These are phyloP conservation scores for Dicycla oo DNA, from an alignment of 2,888 invertebrate species.

Conservation along the genomic window DNA sequence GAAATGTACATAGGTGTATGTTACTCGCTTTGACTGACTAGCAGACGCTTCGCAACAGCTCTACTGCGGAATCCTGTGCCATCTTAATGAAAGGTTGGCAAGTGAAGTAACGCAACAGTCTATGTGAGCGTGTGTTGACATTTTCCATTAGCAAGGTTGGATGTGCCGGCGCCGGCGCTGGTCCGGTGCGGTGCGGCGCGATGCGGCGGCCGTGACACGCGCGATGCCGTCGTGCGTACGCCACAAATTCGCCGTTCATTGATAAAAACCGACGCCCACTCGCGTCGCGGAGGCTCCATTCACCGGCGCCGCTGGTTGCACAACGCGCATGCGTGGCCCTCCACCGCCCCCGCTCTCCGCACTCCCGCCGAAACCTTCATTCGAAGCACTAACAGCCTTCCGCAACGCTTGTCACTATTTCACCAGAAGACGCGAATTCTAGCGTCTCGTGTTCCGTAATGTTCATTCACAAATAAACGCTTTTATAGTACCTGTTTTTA, in stretches of 20 bases:
- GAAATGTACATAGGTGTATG: slow-evolving; percentile 7
- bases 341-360: slow-evolving; percentile 62
- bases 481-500: slow-evolving; percentile 11
- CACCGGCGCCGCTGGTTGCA: slow-evolving; percentile 87
- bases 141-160: slow-evolving; percentile 83
- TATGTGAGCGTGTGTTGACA: slow-evolving; percentile 79
- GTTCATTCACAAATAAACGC: slow-evolving; percentile 50
- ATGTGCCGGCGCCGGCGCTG: slow-evolving; percentile 64
- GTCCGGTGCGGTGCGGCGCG: slow-evolving; percentile 41
- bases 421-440: slow-evolving; percentile 63
- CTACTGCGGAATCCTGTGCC: slow-evolving; percentile 34
- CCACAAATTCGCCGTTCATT: slow-evolving; percentile 88
- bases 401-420: slow-evolving; percentile 71
- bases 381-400: slow-evolving; percentile 75
- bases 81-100: slow-evolving; percentile 50
- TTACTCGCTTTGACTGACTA: slow-evolving; percentile 35
- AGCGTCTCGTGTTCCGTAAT: slow-evolving; percentile 45
- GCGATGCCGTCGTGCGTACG: slow-evolving; percentile 80
- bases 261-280: slow-evolving; percentile 89
- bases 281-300: slow-evolving; percentile 82
- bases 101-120: slow-evolving; percentile 55
- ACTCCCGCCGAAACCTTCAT: slow-evolving; percentile 75
- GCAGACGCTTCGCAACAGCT: slow-evolving; percentile 28
- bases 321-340: slow-evolving; percentile 82
- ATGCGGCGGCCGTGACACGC: slow-evolving; percentile 83